Percentiles rank a stretch among this genome's conserved stretches.
Conservation (phyloP, 2,888 invertebrate species). For the Acleris sparsana region DNA sequence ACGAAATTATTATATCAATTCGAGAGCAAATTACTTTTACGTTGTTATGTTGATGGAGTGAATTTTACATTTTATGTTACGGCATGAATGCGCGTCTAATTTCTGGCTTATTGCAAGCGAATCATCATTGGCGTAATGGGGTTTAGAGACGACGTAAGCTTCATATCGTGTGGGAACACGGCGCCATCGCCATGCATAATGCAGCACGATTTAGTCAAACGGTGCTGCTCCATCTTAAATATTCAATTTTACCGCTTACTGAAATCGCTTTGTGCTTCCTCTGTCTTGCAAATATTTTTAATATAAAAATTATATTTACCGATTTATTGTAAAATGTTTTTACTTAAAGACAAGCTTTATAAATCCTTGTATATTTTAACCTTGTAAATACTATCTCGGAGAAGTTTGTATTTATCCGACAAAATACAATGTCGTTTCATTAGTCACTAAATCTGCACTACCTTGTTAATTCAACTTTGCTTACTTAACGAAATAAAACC, state of each 20-base stretch:
- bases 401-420: too few relatives aligned
- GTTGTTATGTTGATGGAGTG: conserved; percentile 26
- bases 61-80: conserved; percentile 33
- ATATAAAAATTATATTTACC: neutral
- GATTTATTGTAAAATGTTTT: neutral
- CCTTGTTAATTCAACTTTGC: too few relatives aligned
- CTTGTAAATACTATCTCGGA: too few relatives aligned
- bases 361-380: too few relatives aligned
- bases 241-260: conserved; percentile 21
- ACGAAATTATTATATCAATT: conserved; percentile 21
- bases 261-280: conserved; percentile 5
- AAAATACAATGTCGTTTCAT: too few relatives aligned
- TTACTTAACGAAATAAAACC: neutral
- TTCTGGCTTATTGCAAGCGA: conserved; percentile 30
- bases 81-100: conserved; percentile 30
- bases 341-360: too few relatives aligned
- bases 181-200: conserved; percentile 53
- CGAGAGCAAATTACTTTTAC: conserved; percentile 20
- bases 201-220: conserved; percentile 41
- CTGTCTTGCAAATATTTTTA: neutral
- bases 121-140: conserved; percentile 33
- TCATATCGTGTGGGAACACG: conserved; percentile 53
- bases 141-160: conserved; percentile 41
- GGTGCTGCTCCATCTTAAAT: conserved; percentile 32
- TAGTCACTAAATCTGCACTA: too few relatives aligned